phyloP scores from a whole-genome alignment of 2,113 vertebrate species.

The Halichoeres trimaculatus region DNA sequence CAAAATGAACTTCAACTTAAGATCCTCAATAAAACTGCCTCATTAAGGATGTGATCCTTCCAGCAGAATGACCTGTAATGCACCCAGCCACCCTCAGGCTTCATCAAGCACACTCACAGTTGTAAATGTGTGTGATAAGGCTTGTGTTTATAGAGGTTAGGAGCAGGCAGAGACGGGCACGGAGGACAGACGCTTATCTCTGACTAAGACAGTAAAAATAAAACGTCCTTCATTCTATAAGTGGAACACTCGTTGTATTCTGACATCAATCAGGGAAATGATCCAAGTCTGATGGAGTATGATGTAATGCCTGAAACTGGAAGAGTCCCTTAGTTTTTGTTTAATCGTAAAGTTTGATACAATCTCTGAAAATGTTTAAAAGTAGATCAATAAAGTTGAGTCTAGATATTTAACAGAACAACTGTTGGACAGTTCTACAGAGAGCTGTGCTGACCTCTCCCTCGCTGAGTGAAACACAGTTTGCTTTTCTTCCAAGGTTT shows the following conservation, averaged over 20 bases:
- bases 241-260: slow-evolving; percentile 35
- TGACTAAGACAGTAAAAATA: slow-evolving; percentile 56
- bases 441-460: not conserved
- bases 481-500: slow-evolving; percentile 14
- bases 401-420: not conserved
- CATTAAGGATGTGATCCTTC: not conserved
- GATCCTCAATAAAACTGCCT: not conserved
- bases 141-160: slow-evolving; percentile 77
- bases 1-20: not conserved
- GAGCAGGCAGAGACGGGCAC: slow-evolving; percentile 83
- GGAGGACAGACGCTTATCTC: slow-evolving; percentile 81
- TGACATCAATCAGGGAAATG: slow-evolving; percentile 10
- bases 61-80: slow-evolving; percentile 50
- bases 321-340: not conserved
- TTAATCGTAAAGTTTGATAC: not conserved
- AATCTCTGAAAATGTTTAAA: not conserved
- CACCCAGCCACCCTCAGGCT: slow-evolving; percentile 34
- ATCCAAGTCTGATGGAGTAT: slow-evolving; percentile 14
- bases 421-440: not conserved
- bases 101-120: slow-evolving; percentile 47
- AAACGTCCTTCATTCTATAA: slow-evolving; percentile 67
- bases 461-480: not conserved
- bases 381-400: not conserved
- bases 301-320: slow-evolving; percentile 41
- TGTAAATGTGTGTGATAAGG: slow-evolving; percentile 80